Base-by-base conservation (phyloP, 2,797 vertebrate species). In the Melanotaenia boesemani region DNA sequence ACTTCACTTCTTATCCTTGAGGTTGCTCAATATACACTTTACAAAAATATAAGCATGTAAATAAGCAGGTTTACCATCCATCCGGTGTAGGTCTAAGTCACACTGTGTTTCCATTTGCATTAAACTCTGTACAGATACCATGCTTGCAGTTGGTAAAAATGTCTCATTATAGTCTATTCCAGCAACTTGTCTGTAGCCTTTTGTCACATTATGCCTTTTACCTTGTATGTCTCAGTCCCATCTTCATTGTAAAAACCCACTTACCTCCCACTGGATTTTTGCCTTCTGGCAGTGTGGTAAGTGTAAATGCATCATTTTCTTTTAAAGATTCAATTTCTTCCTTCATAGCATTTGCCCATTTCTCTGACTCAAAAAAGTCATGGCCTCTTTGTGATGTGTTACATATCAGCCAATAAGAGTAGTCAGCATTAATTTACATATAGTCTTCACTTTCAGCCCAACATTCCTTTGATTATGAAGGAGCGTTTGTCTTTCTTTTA, bases 291-390 rank as follows among this genome's bases (percentile, higher is more conserved):
- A 39, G 13, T 56, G 39, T 50, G 52, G 13, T 58, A 13, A 57
- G 6, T 13, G 30, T 50, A 26, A 64, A 69, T 46, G 73, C 22
- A 7, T 57, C n/a, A 57, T 58, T 64, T 36, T 72, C 28, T 3
- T 11, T 4, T 12, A 59, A 56, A 1, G 36, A 59, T 32, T 59
- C 11, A 11, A 65, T 76, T 55, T 76, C 56, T 36, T 61, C 56
- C 9, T 54, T n/a, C 48, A 54, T 36, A 22, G 46, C 36, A 5
- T 8, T 13, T 61, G 26, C 36, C 20, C 46, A 74, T 1, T 34
- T 12, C 28, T 55, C 28, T 55, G 71, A 37, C 4, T 66, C 48
- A 30, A 5, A 22, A 24, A 60, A 2, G 7, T 41, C 46, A 48
- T 70, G 5, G 15, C 44, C 41, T 41, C 36, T 5, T 44, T 55